These are phyloP conservation scores for Folsomia manolachei DNA, from an alignment of 2,888 invertebrate species.

Conservation along the genomic window DNA sequence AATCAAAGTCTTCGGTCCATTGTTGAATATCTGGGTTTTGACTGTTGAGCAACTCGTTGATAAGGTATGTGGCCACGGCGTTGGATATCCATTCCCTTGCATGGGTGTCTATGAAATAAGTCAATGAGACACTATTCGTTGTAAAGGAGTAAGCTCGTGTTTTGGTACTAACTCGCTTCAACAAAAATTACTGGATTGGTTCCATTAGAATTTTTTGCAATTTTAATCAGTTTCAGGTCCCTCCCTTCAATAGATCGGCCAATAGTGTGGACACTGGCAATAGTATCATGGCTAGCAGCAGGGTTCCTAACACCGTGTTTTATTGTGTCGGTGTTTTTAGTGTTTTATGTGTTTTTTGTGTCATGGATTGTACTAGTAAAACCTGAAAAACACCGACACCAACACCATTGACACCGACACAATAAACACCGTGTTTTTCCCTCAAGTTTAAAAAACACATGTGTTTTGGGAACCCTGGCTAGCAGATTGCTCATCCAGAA, in stretches of 20 bases:
- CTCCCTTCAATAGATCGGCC: neutral
- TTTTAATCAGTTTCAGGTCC: neutral
- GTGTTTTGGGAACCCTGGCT: neutral
- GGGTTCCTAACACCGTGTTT: no score
- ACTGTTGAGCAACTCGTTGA: slow-evolving; percentile 69
- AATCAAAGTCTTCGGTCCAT: slow-evolving; percentile 67
- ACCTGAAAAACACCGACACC: no score
- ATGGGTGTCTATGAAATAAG: slow-evolving; percentile 46
- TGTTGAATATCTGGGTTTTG: slow-evolving; percentile 58
- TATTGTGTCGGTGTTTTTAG: no score
- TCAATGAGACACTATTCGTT: neutral
- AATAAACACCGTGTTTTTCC: no score
- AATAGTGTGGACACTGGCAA: neutral
- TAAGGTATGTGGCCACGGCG: slow-evolving; percentile 67
- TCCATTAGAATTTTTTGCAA: slow-evolving; percentile 33
- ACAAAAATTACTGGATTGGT: slow-evolving; percentile 55
- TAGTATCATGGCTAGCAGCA: neutral
- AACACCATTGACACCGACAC: no score
- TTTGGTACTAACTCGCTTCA: slow-evolving; percentile 52
- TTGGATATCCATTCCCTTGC: slow-evolving; percentile 71
- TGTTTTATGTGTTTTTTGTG: no score
- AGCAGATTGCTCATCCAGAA: neutral
- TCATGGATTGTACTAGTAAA: no score
- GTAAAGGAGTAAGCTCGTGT: neutral
- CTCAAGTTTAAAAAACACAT: no score